Evolutionary conservation across 2,113 vertebrate genomes (phyloP), one percentile per base, ranked within the genome.

Genomic region (Boleophthalmus pectinirostris): DNA sequence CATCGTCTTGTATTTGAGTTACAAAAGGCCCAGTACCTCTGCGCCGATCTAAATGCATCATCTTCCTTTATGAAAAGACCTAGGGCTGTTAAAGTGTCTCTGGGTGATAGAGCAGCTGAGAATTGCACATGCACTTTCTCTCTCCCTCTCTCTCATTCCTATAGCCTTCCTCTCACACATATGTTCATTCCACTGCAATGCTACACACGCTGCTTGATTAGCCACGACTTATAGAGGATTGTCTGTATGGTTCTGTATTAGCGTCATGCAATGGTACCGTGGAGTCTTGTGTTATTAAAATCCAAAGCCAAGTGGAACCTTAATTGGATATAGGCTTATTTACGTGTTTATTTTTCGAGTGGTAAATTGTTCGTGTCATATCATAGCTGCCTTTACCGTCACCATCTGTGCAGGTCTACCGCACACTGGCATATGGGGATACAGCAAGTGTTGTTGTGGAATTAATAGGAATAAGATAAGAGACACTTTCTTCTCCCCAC

Each of bases 41-140:
- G 69, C 20, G 21, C 75, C 73, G 66, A 77, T 82, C 77, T 80
- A 76, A 85, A 89, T 88, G 83, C 82, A 81, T 84, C 72, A 65
- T 82, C 86, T 84, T 89, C 68, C 69, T 86, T 87, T 84, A 82
- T 84, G 80, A 85, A 80, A 87, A 78, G 82, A 79, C 83, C 82
- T 23, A 1, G 47, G 76, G 81, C 82, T 77, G 74, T 82, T 72
- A 72, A 88, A 84, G 83, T 68, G 77, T 85, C 88, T 86, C 69
- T 74, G 75, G 74, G 77, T 88, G 85, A 93, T 89, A 24, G 53
- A 79, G 81, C 86, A 88, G 89, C 78, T 80, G 83, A 91, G 87
- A 84, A 87, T 86, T 78, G 76, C 74, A 45, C 51, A 69, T 65
- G 73, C 79, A 70, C 29, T 35, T 38, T 5, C 75, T 74, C 79